Percentiles rank a stretch among this genome's conserved stretches.
Evolutionary conservation across 2,888 invertebrate genomes (phyloP).

Genomic region (Parelbella ahira): DNA sequence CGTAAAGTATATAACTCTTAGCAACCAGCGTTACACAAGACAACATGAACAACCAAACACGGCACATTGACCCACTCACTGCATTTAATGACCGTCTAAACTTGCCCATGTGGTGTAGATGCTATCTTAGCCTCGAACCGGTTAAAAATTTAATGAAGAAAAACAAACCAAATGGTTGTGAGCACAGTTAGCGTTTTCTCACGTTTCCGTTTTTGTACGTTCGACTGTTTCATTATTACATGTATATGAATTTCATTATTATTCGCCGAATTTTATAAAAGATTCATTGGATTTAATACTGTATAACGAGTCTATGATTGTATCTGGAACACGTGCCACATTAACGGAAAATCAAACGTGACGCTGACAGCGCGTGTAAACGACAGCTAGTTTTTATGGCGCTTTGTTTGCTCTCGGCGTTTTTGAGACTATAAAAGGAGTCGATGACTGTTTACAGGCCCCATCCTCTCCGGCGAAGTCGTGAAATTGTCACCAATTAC

Average conservation of each 20-base stretch:
- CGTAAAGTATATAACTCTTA: slow-evolving; percentile 13
- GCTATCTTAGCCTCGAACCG: slow-evolving; percentile 31
- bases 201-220: slow-evolving; percentile 16
- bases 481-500: slow-evolving; percentile 34
- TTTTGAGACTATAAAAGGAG: slow-evolving; percentile 38
- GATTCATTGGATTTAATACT: no score
- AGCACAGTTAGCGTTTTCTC: slow-evolving; percentile 23
- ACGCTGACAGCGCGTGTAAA: slow-evolving; percentile 40
- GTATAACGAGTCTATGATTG: no score
- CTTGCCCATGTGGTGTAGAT: slow-evolving; percentile 32
- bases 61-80: slow-evolving; percentile 38
- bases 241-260: no score
- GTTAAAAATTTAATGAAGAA: slow-evolving; percentile 27
- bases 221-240: slow-evolving; percentile 1
- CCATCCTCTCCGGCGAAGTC: slow-evolving; percentile 23
- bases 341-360: slow-evolving; percentile 46
- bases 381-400: slow-evolving; percentile 35
- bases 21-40: slow-evolving; percentile 34
- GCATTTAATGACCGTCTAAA: slow-evolving; percentile 35
- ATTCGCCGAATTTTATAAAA: no score
- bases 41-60: slow-evolving; percentile 31
- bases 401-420: slow-evolving; percentile 36
- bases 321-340: slow-evolving; percentile 21
- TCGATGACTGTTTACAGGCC: slow-evolving; percentile 38
- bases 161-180: slow-evolving; percentile 19